A percentile compares a stretch with the other conserved stretches of the same genome.
Evolutionary conservation across 1,140 invertebrate genomes (phyloP).

Genomic region (Sitobion miscanthi): DNA sequence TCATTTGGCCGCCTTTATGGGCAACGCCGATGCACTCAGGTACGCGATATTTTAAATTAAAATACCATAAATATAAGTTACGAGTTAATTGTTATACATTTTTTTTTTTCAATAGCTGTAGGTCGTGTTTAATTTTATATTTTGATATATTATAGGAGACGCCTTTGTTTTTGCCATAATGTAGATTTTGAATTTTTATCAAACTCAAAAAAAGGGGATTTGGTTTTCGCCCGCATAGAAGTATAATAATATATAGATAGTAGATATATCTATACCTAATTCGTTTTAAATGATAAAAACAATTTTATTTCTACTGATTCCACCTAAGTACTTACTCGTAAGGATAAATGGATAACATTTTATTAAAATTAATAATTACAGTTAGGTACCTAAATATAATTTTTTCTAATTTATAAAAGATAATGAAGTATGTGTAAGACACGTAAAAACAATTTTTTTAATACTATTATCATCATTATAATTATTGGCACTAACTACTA

Average conservation of each 20-base stretch:
- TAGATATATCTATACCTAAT: not conserved
- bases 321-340: too few species aligned
- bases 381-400: too few species aligned
- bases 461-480: too few species aligned
- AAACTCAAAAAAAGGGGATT: not conserved
- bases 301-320: not conserved
- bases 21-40: slow-evolving; percentile 71
- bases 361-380: too few species aligned
- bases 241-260: not conserved
- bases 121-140: not conserved
- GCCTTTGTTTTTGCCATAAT: not conserved
- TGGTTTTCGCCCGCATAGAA: not conserved
- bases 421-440: not conserved
- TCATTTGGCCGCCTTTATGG: slow-evolving; percentile 79
- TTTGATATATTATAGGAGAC: not conserved
- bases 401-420: not conserved
- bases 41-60: not conserved
- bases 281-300: not conserved
- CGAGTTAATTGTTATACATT: not conserved
- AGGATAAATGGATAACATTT: not conserved
- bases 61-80: not conserved
- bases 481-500: too few species aligned
- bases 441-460: too few species aligned
- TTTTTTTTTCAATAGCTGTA: not conserved
- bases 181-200: too few species aligned